Base-by-base conservation (phyloP, 2,888 invertebrate species). In the Frankliniella fusca region DNA sequence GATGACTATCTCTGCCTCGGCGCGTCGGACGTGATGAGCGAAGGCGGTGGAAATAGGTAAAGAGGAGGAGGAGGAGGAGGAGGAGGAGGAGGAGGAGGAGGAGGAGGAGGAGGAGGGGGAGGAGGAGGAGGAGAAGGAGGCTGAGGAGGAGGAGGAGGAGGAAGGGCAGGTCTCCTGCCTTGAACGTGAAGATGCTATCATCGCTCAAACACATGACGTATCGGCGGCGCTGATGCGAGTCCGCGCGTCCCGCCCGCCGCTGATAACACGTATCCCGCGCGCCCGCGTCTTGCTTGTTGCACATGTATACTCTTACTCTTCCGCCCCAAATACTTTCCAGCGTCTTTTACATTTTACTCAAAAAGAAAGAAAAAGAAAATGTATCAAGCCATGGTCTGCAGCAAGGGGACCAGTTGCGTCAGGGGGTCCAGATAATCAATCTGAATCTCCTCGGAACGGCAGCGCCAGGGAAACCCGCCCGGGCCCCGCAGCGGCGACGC, bases 201-300 rank as follows among this genome's bases (percentile, higher is more conserved):
- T 76, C 70, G 27, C 23, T 76, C 70, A 76, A 76, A 76, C 70
- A 76, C 27, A 23, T 76, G 23, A 76, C 70, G 61, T 61, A 61
- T 61, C 61, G 61, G 54, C 10, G 50, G 50, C 61, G 11, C n/a
- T 61, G 61, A 61, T 8, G 61, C 38, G 38, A 38, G 38, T 18
- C 61, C 61, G 54, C 15, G 61, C 0, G 8, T 18, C 61, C 61
- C 54, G 54, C 54, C 54, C 8, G 54, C 54, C 8, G 54, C 54
- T 54, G 15, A 54, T 18, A 15, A 12, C 54, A 18, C 54, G 8
- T 15, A 54, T 12, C 18, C 54, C 15, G 54, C 54, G 50, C 15
- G 9, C 54, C 54, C 54, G 38, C 38, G 38, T 5, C 3, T 5
- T 5, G 38, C 38, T n/a, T n/a, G n/a, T n/a, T n/a, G n/a, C n/a